phyloP scores from a whole-genome alignment of 2,888 invertebrate species.

The Strigamia maritima region DNA sequence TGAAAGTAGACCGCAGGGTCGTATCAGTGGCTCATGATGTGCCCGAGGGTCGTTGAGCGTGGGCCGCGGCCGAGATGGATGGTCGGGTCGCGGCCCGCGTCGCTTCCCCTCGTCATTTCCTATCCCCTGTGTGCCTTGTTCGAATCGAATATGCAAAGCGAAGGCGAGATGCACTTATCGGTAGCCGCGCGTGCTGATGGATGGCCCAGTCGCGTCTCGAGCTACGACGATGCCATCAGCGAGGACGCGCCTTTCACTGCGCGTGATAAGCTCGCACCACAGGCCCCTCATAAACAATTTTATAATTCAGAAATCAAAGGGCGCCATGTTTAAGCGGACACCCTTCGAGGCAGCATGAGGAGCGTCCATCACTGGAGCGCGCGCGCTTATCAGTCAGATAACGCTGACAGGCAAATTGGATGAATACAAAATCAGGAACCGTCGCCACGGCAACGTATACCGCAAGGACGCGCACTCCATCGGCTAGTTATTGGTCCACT shows the following conservation, averaged over 20 bases:
- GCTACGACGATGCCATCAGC: slow-evolving; percentile 31
- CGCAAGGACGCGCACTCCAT: slow-evolving; percentile 5
- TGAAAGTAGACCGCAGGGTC: slow-evolving; percentile 19
- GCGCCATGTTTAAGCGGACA: slow-evolving; percentile 34
- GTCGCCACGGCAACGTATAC: slow-evolving; percentile 29
- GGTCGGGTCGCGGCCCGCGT: slow-evolving; percentile 33
- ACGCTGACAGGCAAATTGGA: slow-evolving; percentile 36
- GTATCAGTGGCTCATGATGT: slow-evolving; percentile 1
- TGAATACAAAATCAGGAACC: slow-evolving; percentile 35
- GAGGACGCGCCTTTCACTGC: slow-evolving; percentile 36
- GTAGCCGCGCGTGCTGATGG: slow-evolving; percentile 20
- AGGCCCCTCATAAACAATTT: slow-evolving; percentile 35
- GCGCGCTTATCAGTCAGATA: slow-evolving; percentile 34
- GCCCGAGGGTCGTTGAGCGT: slow-evolving; percentile 21
- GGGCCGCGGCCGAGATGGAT: slow-evolving; percentile 29
- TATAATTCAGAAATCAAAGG: slow-evolving; percentile 35
- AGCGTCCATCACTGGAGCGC: slow-evolving; percentile 31
- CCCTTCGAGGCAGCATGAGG: slow-evolving; percentile 20
- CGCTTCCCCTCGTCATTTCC: slow-evolving; percentile 31
- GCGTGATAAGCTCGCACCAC: slow-evolving; percentile 34
- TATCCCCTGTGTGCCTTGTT: slow-evolving; percentile 22
- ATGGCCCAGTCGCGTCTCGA: slow-evolving; percentile 22
- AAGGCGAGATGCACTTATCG: slow-evolving; percentile 11
- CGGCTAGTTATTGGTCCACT: slow-evolving; percentile 19
- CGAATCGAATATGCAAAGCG: slow-evolving; percentile 35